A percentile compares a stretch with the other conserved stretches of the same genome.
Evolutionary conservation across 2,888 invertebrate genomes (phyloP).

Genomic region (Oxycera nigricornis): DNA sequence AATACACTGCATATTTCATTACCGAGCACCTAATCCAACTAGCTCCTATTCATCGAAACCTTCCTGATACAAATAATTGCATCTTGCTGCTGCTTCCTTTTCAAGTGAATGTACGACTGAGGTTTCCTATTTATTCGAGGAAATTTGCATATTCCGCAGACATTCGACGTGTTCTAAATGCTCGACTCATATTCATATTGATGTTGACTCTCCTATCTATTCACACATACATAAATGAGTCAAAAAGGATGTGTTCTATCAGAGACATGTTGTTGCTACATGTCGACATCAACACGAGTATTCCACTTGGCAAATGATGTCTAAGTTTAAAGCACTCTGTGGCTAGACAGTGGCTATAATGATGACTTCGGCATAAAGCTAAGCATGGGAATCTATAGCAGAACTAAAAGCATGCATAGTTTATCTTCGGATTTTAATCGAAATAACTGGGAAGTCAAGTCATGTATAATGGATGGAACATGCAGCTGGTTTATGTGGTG

Average conservation of each 20-base stretch:
- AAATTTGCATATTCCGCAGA: conserved; percentile 22
- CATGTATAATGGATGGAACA: background rate
- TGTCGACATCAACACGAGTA: background rate
- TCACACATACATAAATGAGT: background rate
- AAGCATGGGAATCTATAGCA: background rate
- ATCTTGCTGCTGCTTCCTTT: background rate
- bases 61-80: conserved; percentile 2
- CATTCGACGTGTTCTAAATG: background rate
- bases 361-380: background rate
- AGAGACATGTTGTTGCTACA: conserved; percentile 18
- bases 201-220: background rate
- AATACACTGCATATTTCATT: no score
- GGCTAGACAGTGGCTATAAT: background rate
- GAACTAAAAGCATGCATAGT: background rate
- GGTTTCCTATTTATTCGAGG: background rate
- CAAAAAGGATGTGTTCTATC: conserved; percentile 17
- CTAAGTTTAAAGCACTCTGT: background rate
- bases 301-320: background rate
- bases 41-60: background rate
- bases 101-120: background rate
- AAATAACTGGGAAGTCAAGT: background rate
- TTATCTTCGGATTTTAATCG: background rate
- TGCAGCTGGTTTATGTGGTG: background rate
- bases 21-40: background rate
- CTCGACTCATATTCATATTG: conserved; percentile 11